Conservation (phyloP, 2,113 vertebrate species). For the Isurus oxyrinchus region DNA sequence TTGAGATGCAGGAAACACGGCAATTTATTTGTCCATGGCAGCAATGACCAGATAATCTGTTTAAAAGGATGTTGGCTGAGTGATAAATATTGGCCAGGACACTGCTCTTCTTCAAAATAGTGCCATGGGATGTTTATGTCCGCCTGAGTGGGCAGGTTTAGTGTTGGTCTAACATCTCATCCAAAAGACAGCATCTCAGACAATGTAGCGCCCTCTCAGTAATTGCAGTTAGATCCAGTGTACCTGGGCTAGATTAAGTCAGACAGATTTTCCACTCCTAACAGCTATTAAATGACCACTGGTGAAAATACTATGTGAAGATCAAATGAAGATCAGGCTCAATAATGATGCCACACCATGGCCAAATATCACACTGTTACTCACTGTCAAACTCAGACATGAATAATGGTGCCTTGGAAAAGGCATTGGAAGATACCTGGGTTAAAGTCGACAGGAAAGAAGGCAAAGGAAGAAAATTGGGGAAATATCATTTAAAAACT, state of each 20-base stretch:
- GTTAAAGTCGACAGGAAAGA: not conserved
- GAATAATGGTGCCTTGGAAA: not conserved
- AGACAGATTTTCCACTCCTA: not conserved
- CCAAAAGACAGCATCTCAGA: too few relatives aligned
- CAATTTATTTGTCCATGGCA: not conserved
- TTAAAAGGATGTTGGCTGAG: not conserved
- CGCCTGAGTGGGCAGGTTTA: too few relatives aligned
- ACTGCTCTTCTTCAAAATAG: too few relatives aligned
- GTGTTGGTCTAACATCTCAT: too few relatives aligned
- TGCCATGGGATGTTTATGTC: too few relatives aligned
- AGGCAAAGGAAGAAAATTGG: not conserved
- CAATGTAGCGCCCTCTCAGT: not conserved
- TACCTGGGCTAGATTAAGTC: too few relatives aligned
- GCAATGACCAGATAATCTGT: not conserved
- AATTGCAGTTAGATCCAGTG: not conserved
- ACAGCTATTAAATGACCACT: not conserved
- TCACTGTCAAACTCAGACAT: not conserved
- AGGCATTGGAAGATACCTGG: not conserved
- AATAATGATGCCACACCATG: not conserved
- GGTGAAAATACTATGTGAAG: not conserved
- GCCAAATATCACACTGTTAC: not conserved
- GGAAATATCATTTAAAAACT: not conserved
- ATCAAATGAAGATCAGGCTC: not conserved
- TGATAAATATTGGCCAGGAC: not conserved
- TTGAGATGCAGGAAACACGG: not conserved